Evolutionary conservation across 1,140 invertebrate genomes (phyloP), one percentile per base, ranked within the genome.

Genomic region (Macrosteles quadrilineatus): DNA sequence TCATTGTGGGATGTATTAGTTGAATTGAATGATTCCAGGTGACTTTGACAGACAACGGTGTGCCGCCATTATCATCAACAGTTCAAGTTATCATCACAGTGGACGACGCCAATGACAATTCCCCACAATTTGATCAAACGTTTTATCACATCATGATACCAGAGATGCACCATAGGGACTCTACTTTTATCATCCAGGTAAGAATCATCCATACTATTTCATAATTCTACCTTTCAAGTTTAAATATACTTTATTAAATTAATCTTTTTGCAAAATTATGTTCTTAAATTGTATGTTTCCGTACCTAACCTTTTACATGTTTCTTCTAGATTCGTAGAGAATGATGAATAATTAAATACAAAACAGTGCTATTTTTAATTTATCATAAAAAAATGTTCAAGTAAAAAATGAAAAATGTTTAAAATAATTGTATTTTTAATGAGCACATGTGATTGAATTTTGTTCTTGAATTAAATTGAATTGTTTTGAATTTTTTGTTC

Each of bases 41-140:
- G 40, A 85, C 87, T 36, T 88, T 95, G 30, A 88, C 84, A 64
- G 94, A 97, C 80, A 89, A 90, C 78, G 91, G 89, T 40, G 79
- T 75, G 1, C 91, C 91, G n/a, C 76, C 84, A 3, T 82, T 96
- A 67, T 92, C 89, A 0, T 89, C 90, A 57, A 87, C 86, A 45
- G 90, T 94, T 9, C 87, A 90, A 0, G 88, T 98, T 0, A 88
- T 91, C 77, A 89, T 98, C 64, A 86, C 86, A 14, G 87, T 99
- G 14, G 87, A 85, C 36, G 96, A 98, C 77, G 88, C 94, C 0
- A 98, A 98, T 78, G 96, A 98, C 77, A 96, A 98, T 76, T 86
- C 88, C 66, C 96, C 96, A 0, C 82, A 91, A 21, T 97, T 98
- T 78, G 87, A 90, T 74, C 88, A 93, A 76, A 86, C 87, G 66